These are phyloP conservation scores for Aleadryas rufinucha DNA, from an alignment of 2,113 vertebrate species.

Conservation along the genomic window DNA sequence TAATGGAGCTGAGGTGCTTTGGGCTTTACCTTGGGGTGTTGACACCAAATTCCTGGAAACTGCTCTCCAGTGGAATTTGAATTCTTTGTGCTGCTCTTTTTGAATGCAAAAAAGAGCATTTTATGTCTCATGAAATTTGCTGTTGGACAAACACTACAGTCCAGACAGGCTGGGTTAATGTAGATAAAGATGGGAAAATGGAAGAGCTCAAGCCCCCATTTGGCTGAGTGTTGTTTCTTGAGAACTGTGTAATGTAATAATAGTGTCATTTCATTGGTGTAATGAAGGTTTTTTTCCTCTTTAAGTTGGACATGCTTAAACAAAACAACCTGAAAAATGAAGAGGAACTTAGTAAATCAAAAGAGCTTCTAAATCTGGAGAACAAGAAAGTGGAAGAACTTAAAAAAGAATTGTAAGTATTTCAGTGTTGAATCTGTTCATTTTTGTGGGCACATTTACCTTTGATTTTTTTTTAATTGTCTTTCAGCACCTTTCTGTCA, in stretches of 20 bases:
- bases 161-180: not conserved
- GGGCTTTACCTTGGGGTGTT: not conserved
- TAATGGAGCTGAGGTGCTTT: not conserved
- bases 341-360: constrained; percentile 82
- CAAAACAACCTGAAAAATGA: constrained; percentile 82
- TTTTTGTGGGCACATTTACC: not conserved
- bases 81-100: not conserved
- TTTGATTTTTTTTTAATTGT: not conserved
- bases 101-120: not conserved
- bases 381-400: constrained; percentile 82
- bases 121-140: not conserved
- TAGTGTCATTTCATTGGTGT: not conserved
- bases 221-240: not conserved
- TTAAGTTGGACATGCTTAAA: constrained; percentile 82
- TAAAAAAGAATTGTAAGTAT: constrained; percentile 87
- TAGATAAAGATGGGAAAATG: not conserved
- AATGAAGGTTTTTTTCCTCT: constrained; percentile 5
- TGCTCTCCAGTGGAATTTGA: not conserved
- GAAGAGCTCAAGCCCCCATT: not conserved
- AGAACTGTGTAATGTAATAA: not conserved
- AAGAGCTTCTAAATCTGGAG: constrained; percentile 81
- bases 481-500: not conserved
- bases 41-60: not conserved
- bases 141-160: not conserved
- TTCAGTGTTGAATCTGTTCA: not conserved